phyloP scores from a whole-genome alignment of 2,113 vertebrate species.

The Burhinus oedicnemus region DNA sequence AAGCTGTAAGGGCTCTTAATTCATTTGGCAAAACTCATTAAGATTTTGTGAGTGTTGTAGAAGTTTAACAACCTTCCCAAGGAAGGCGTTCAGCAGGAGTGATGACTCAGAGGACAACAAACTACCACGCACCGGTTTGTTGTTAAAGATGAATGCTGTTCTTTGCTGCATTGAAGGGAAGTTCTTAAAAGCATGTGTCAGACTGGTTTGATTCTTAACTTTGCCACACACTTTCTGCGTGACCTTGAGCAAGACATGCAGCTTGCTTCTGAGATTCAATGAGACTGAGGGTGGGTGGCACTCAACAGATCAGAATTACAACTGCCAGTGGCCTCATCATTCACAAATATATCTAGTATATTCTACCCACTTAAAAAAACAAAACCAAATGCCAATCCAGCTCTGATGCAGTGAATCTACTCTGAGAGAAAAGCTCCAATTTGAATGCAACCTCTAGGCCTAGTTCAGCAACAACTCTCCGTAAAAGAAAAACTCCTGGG shows the following conservation, averaged over 20 bases:
- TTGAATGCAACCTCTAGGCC: not conserved
- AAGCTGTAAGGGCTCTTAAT: slow-evolving; percentile 20
- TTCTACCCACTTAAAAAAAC: not conserved
- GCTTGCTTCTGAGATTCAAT: not conserved
- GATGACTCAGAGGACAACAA: not conserved
- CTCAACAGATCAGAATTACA: not conserved
- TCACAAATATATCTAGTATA: not conserved
- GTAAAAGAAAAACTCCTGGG: not conserved
- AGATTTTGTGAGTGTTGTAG: slow-evolving; percentile 16
- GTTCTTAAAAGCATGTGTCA: not conserved
- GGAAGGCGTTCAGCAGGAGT: not conserved
- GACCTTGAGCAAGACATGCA: not conserved
- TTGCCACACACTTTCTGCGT: not conserved
- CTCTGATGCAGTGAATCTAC: not conserved
- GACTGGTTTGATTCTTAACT: not conserved
- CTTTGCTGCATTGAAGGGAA: not conserved
- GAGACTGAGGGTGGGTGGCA: not conserved
- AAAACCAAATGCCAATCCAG: not conserved
- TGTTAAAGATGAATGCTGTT: not conserved
- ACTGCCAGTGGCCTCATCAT: not conserved
- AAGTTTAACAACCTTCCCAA: slow-evolving; percentile 6
- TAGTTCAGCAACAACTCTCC: not conserved
- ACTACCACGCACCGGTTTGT: not conserved
- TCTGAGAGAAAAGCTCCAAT: not conserved
- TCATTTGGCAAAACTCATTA: slow-evolving; percentile 32